A percentile compares a stretch with the other conserved stretches of the same genome.
Evolutionary conservation across 2,113 vertebrate species (phyloP).

Genomic region (Ciconia maguari): DNA sequence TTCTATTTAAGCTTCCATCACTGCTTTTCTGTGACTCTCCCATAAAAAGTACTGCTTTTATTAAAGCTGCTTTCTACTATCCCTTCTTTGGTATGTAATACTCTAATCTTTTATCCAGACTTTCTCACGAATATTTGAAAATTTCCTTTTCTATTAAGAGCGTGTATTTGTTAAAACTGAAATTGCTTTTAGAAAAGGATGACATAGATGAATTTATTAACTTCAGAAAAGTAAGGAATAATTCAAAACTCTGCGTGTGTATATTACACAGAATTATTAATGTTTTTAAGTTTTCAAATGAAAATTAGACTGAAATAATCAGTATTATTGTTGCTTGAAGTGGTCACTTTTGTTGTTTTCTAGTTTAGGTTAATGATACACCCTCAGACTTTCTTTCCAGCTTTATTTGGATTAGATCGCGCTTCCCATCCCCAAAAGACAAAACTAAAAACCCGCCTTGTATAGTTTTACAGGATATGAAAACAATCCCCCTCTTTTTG

Average conservation of each 20-base stretch:
- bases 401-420: neutral
- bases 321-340: neutral
- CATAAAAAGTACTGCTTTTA: neutral
- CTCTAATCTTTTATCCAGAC: neutral
- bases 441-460: neutral
- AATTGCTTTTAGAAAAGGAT: neutral
- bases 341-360: neutral
- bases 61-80: neutral
- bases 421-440: neutral
- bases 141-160: neutral
- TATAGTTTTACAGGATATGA: neutral
- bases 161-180: neutral
- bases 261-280: neutral
- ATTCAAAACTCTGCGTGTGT: neutral
- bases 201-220: neutral
- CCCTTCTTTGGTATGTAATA: neutral
- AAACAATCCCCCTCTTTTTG: neutral
- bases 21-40: neutral
- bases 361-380: neutral
- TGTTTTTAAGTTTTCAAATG: neutral
- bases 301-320: neutral
- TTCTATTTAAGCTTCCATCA: neutral
- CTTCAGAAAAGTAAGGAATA: neutral
- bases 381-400: neutral
- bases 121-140: neutral